Evolutionary conservation across 2,888 invertebrate genomes (phyloP), one percentile per base, ranked within the genome.

Genomic region (Spilarctia lutea): DNA sequence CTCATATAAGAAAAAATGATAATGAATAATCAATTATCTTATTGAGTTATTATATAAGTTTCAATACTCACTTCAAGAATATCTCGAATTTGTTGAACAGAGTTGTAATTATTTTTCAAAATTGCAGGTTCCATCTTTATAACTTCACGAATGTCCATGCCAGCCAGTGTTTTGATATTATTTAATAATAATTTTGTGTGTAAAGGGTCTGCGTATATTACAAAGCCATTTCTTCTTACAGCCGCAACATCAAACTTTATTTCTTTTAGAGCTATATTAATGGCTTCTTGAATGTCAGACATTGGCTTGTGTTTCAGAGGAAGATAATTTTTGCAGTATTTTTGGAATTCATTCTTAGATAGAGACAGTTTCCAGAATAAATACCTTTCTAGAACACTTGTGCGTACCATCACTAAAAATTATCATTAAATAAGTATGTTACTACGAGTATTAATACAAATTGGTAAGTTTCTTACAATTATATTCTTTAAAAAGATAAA

Each of bases 61-160:
- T 60, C 27, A n/a, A 73, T 3, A 68, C 78, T 79, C 76, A 96
- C 94, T 91, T 96, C 94, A 16, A 98, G 92, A 78, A 96, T 91
- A 67, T 96, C 89, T 75, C 96, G 94, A 39, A 97, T 96, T 88
- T 96, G 92, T 65, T 96, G 80, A 35, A 97, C 87, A 30, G 96
- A 91, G 76, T 96, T 95, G 76, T 96, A 96, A 70, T 96, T 94
- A 72, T 96, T 96, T 92, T 96, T 97, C 70, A 97, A 89, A 80
- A 98, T 96, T 80, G 96, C 97, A 20, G 98, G 98, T 83, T 96
- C 96, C 33, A 88, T 89, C 83, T 89, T 93, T 56, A 97, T 94
- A 52, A 96, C 96, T 24, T 96, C 94, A 74, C 92, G 91, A 68
- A 97, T 96, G 81, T 97, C 95, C 3, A 96, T 84, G 0, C 96